Conservation (phyloP, 2,113 vertebrate genomes). For the Pandion haliaetus region DNA sequence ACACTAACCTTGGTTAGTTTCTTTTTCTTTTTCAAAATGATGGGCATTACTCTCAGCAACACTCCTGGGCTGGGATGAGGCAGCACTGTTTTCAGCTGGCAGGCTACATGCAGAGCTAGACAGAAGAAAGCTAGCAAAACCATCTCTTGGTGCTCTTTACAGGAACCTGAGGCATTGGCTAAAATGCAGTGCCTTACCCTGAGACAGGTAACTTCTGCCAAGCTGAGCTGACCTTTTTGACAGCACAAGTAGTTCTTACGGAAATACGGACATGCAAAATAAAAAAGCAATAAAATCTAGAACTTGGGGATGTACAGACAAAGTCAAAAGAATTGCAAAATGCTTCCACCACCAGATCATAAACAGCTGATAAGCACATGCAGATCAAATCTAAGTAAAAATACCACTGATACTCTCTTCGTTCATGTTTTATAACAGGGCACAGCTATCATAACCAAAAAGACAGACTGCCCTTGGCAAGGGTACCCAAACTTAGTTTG, state of each 20-base stretch:
- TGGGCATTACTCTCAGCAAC: background rate
- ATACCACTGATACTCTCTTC: background rate
- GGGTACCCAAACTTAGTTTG: background rate
- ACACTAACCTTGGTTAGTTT: background rate
- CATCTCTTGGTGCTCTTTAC: background rate
- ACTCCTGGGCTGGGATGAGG: background rate
- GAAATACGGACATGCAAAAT: background rate
- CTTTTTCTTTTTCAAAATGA: background rate
- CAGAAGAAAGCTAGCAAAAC: background rate
- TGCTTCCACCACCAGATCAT: background rate
- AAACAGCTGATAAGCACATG: background rate
- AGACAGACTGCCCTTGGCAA: background rate
- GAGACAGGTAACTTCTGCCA: background rate
- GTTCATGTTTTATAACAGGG: background rate
- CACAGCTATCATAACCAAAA: background rate
- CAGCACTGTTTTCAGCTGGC: background rate
- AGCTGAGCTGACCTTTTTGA: background rate
- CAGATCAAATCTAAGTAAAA: background rate
- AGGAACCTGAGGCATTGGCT: background rate
- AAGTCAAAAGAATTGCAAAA: background rate
- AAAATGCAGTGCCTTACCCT: background rate
- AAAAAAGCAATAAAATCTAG: background rate
- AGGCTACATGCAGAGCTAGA: background rate
- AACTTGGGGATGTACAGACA: background rate
- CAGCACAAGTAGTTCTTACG: background rate